These are phyloP conservation scores for Gobionotothen gibberifrons DNA, from an alignment of 2,797 vertebrate genomes.

Conservation along the genomic window DNA sequence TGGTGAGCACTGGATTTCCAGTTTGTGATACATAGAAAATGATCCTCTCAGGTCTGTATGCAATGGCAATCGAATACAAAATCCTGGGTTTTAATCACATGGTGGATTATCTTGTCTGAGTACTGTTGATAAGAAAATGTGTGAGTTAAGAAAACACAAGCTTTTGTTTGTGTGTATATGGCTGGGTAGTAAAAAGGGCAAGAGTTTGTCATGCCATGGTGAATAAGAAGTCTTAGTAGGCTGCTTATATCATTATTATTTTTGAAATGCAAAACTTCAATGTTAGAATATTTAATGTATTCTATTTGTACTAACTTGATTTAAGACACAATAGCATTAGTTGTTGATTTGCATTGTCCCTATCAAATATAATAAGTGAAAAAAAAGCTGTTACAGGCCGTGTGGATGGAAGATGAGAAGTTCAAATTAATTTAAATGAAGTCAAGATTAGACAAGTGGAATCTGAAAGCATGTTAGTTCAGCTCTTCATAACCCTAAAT, in stretches of 20 bases:
- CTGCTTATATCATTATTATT: not conserved
- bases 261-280: not conserved
- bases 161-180: not conserved
- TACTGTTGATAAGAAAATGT: not conserved
- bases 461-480: not conserved
- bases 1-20: not conserved
- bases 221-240: not conserved
- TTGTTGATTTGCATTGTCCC: too few relatives aligned
- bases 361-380: too few relatives aligned
- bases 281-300: slow-evolving; percentile 3
- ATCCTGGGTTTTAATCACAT: not conserved
- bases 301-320: not conserved
- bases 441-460: not conserved
- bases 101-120: not conserved
- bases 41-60: not conserved
- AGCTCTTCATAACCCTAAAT: slow-evolving; percentile 5
- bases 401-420: not conserved
- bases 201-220: not conserved
- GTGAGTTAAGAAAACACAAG: not conserved
- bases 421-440: not conserved
- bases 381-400: not conserved
- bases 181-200: not conserved
- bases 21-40: not conserved
- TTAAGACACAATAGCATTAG: not conserved
- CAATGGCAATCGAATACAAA: not conserved